Percentiles rank a stretch among this genome's conserved stretches.
Evolutionary conservation across 2,888 invertebrate species (phyloP).

Genomic region (Pediacus dermestoides): DNA sequence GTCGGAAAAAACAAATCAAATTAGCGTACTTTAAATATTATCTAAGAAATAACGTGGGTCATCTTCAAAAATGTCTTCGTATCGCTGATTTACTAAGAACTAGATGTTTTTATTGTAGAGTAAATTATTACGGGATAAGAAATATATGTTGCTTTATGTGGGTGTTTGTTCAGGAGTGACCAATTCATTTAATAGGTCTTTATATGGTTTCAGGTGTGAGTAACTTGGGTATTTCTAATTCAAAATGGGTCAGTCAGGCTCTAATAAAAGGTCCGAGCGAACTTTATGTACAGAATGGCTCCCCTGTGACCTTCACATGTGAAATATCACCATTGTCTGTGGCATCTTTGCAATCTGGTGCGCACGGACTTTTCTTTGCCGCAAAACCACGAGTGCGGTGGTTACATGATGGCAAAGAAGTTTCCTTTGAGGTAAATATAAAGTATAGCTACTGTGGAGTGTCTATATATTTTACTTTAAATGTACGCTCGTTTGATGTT

Average conservation of each 20-base stretch:
- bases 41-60: too few species aligned
- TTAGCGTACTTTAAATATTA: too few species aligned
- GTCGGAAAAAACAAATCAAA: too few species aligned
- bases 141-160: too few species aligned
- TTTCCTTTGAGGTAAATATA: slow-evolving; percentile 54
- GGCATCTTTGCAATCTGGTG: slow-evolving; percentile 22
- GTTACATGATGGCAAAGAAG: slow-evolving; percentile 56
- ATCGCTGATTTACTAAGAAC: too few species aligned
- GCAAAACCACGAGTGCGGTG: slow-evolving; percentile 50
- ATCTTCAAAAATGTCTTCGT: too few species aligned
- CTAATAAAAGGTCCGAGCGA: slow-evolving; percentile 56
- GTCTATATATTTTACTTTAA: too few species aligned
- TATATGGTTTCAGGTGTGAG: slow-evolving; percentile 21
- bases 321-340: slow-evolving; percentile 48
- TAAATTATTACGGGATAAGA: too few species aligned
- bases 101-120: too few species aligned
- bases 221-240: slow-evolving; percentile 16
- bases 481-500: too few species aligned
- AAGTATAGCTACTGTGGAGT: too few species aligned
- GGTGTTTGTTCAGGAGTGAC: too few species aligned
- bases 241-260: slow-evolving; percentile 44
- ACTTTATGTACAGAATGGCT: slow-evolving; percentile 54
- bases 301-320: slow-evolving; percentile 57
- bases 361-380: slow-evolving; percentile 29
- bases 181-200: slow-evolving; percentile 5